Evolutionary conservation across 2,888 invertebrate species (phyloP).

Genomic region (Amphipyra berbera): DNA sequence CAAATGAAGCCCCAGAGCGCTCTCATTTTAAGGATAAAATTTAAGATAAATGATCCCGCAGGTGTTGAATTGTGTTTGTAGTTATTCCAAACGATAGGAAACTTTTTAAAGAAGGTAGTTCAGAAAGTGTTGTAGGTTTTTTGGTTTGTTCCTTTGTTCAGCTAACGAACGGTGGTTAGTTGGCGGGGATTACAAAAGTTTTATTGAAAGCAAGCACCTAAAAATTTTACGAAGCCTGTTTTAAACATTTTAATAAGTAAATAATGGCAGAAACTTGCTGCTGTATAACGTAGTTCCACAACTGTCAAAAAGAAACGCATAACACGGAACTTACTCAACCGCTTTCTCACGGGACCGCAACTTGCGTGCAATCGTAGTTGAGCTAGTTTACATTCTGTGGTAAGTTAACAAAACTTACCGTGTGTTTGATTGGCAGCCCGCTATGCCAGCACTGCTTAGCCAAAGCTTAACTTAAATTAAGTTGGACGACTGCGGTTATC

Average conservation of each 20-base stretch:
- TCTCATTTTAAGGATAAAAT: slow-evolving; percentile 70
- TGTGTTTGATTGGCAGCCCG: slow-evolving; percentile 63
- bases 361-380: not conserved
- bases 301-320: not conserved
- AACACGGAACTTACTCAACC: not conserved
- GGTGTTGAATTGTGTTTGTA: slow-evolving; percentile 74
- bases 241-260: too few relatives aligned
- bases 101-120: slow-evolving; percentile 67
- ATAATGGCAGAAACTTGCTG: not conserved
- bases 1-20: slow-evolving; percentile 71
- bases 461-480: slow-evolving; percentile 66
- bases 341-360: not conserved
- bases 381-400: slow-evolving; percentile 19
- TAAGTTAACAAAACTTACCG: slow-evolving; percentile 43
- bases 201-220: slow-evolving; percentile 45
- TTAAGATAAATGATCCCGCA: slow-evolving; percentile 71
- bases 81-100: slow-evolving; percentile 70
- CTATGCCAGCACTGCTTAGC: slow-evolving; percentile 39
- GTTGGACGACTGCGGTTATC: slow-evolving; percentile 59
- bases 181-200: slow-evolving; percentile 58
- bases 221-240: too few relatives aligned
- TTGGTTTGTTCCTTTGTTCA: slow-evolving; percentile 54
- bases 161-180: slow-evolving; percentile 54
- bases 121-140: slow-evolving; percentile 55
- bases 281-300: not conserved